Conservation (phyloP, 2,113 vertebrate species). For the Rhinogobius similis region DNA sequence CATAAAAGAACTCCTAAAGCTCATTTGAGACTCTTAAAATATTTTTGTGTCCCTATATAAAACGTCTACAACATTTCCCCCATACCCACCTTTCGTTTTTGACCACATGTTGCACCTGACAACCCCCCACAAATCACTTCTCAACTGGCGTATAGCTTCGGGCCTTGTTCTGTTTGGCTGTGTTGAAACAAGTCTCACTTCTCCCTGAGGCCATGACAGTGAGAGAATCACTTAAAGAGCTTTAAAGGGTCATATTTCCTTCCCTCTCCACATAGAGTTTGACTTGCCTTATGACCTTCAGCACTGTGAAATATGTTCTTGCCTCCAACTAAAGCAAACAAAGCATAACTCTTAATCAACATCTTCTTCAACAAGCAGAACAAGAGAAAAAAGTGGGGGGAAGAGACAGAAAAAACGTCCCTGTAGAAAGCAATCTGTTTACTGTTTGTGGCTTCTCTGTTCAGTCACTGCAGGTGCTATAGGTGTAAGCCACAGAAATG, state of each 20-base stretch:
- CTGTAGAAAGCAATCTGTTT: not conserved
- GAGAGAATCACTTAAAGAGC: conserved; percentile 71
- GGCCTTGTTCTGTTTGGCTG: conserved; percentile 41
- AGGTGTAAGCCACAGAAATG: conserved; percentile 48
- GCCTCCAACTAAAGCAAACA: conserved; percentile 79
- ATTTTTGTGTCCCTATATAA: conserved; percentile 7
- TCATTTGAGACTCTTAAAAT: not conserved
- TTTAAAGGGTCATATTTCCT: conserved; percentile 73
- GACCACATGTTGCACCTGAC: conserved; percentile 32
- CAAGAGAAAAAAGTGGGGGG: conserved; percentile 19
- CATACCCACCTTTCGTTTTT: conserved; percentile 18
- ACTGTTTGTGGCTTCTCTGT: conserved; percentile 15
- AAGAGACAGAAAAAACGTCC: conserved; percentile 11
- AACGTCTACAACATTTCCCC: conserved; percentile 1
- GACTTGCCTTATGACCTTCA: conserved; percentile 64
- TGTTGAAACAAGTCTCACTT: conserved; percentile 71
- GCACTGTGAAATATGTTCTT: conserved; percentile 73
- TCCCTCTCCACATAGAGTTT: conserved; percentile 60
- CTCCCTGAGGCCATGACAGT: conserved; percentile 60
- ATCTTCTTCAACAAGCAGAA: conserved; percentile 55
- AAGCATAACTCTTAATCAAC: conserved; percentile 75
- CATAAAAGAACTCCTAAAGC: conserved; percentile 3
- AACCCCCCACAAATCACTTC: conserved; percentile 54
- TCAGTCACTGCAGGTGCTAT: conserved; percentile 28
- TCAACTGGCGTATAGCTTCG: conserved; percentile 28